These are phyloP conservation scores for Piezodorus guildinii DNA, from an alignment of 1,140 invertebrate species.

Conservation along the genomic window DNA sequence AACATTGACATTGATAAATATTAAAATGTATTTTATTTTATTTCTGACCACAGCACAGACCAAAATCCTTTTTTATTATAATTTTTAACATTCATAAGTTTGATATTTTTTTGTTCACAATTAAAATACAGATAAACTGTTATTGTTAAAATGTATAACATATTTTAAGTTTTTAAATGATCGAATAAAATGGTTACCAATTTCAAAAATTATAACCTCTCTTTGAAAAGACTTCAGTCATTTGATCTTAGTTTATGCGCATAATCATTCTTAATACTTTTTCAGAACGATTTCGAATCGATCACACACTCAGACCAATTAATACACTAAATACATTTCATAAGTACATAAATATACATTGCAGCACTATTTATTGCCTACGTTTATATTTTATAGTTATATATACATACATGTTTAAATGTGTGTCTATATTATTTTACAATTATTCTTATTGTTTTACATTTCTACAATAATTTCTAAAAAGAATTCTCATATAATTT, in stretches of 20 bases:
- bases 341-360: constrained; percentile 13
- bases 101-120: too few species aligned
- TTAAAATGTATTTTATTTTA: too few species aligned
- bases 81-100: too few species aligned
- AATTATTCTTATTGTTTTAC: constrained; percentile 9
- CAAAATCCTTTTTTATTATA: too few species aligned
- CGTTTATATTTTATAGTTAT: constrained; percentile 3
- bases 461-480: neutral
- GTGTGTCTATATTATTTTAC: constrained; percentile 5
- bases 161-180: too few species aligned
- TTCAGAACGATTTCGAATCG: neutral
- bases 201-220: neutral
- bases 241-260: neutral
- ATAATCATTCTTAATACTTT: neutral
- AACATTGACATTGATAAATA: too few species aligned
- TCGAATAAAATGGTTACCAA: too few species aligned
- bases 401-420: constrained; percentile 4
- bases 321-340: constrained; percentile 11
- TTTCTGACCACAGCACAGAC: too few species aligned
- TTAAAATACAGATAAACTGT: too few species aligned
- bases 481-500: constrained; percentile 3
- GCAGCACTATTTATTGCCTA: constrained; percentile 15
- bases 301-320: constrained; percentile 6
- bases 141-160: too few species aligned
- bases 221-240: neutral